A percentile compares a stretch with the other conserved stretches of the same genome.
phyloP scores from a whole-genome alignment of 2,797 vertebrate genomes.

The Chelonia mydas region DNA sequence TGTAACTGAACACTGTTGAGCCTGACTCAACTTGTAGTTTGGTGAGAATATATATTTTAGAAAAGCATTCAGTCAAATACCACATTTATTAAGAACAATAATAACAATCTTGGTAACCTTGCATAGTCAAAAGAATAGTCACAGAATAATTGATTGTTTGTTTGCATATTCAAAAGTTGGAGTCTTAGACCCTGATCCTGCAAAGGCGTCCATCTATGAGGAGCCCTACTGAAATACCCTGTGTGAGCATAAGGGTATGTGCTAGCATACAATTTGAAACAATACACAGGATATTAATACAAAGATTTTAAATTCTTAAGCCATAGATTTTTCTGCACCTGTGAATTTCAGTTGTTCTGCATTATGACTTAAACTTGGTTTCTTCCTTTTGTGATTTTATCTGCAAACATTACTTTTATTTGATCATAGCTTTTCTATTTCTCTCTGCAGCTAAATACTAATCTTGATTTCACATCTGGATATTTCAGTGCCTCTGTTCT shows the following conservation, averaged over 20 bases:
- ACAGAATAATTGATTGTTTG: slow-evolving; percentile 13
- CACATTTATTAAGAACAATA: background rate
- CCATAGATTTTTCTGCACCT: background rate
- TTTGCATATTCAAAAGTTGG: slow-evolving; percentile 6
- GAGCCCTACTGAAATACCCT: no score
- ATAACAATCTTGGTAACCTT: background rate
- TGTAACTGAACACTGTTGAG: background rate
- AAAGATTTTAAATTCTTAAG: background rate
- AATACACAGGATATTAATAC: background rate
- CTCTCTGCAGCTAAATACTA: background rate
- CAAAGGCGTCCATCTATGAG: background rate
- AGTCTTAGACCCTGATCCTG: background rate
- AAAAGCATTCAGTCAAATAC: background rate
- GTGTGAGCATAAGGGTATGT: background rate
- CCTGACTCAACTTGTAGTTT: background rate
- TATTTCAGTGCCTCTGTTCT: background rate
- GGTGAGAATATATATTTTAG: background rate
- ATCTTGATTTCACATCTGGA: background rate
- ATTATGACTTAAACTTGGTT: background rate
- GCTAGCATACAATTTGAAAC: background rate
- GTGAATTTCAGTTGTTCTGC: background rate
- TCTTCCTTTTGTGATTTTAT: background rate
- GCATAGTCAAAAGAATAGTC: background rate
- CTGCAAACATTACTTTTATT: background rate
- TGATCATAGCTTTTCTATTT: background rate